phyloP scores from a whole-genome alignment of 2,113 vertebrate species.

The Pyrgilauda ruficollis region DNA sequence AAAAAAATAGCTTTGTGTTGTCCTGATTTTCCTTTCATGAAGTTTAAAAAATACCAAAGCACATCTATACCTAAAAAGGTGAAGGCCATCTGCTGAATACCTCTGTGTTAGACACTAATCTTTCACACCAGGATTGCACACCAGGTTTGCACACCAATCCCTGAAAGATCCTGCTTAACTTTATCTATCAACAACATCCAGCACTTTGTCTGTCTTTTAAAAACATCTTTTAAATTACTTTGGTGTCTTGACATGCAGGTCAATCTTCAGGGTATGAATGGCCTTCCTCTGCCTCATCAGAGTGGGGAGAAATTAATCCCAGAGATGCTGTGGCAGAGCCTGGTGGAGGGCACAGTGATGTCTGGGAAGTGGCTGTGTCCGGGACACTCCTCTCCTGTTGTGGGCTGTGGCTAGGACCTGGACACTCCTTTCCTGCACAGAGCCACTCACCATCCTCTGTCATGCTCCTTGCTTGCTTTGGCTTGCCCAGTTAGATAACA shows the following conservation, averaged over 20 bases:
- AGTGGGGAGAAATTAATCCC: neutral
- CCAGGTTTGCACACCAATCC: neutral
- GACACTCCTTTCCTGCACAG: neutral
- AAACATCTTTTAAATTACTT: neutral
- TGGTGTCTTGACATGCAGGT: neutral
- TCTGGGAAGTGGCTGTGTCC: neutral
- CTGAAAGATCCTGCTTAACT: neutral
- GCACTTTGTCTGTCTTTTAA: neutral
- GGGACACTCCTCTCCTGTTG: neutral
- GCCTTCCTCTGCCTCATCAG: neutral
- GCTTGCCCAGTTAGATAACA: neutral
- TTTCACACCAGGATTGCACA: neutral
- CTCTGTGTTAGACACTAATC: neutral
- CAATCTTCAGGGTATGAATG: neutral
- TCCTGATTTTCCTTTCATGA: neutral
- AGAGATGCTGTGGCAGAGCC: neutral
- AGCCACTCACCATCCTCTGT: accelerated
- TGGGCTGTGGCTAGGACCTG: neutral
- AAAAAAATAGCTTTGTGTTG: neutral
- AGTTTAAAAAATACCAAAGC: neutral
- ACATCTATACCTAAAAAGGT: neutral
- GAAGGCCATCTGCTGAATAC: neutral
- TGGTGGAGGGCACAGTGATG: neutral
- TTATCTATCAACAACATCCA: neutral
- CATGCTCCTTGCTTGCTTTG: neutral